A percentile compares a stretch with the other conserved stretches of the same genome.
Evolutionary conservation across 2,888 invertebrate genomes (phyloP).

Genomic region (Allophyes oxyacanthae): DNA sequence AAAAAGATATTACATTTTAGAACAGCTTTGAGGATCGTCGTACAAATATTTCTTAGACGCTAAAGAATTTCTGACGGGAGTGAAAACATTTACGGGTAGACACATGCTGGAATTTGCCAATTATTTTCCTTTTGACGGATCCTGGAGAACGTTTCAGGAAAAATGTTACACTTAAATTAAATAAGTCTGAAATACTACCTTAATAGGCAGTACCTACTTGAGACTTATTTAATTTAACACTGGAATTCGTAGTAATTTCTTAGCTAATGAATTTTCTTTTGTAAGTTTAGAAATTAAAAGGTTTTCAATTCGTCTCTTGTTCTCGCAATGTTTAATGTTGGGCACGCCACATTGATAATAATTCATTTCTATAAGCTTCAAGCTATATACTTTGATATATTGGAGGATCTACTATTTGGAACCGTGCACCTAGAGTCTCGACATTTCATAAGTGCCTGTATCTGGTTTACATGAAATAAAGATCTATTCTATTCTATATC

Average conservation of each 20-base stretch:
- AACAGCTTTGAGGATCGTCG: constrained; percentile 45
- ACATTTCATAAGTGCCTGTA: too few relatives aligned
- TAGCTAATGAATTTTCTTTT: constrained; percentile 9
- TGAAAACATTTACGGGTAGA: constrained; percentile 55
- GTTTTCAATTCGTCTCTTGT: too few relatives aligned
- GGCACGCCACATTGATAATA: too few relatives aligned
- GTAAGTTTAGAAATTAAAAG: neutral
- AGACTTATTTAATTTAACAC: neutral
- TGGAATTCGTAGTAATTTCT: constrained; percentile 16
- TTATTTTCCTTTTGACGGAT: constrained; percentile 52
- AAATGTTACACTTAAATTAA: constrained; percentile 49
- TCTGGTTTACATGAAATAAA: too few relatives aligned
- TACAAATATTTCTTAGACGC: constrained; percentile 52
- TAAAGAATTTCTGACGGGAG: constrained; percentile 50
- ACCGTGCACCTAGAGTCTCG: too few relatives aligned
- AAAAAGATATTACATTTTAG: constrained; percentile 54
- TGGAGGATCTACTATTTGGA: too few relatives aligned
- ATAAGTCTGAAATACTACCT: constrained; percentile 23
- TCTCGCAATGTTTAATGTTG: too few relatives aligned
- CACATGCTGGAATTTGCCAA: constrained; percentile 58
- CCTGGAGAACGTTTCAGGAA: constrained; percentile 25
- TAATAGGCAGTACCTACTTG: neutral
- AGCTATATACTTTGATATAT: too few relatives aligned
- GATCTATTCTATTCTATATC: too few relatives aligned
- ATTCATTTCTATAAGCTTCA: too few relatives aligned